phyloP scores from a whole-genome alignment of 2,113 vertebrate species.

The Channa argus region DNA sequence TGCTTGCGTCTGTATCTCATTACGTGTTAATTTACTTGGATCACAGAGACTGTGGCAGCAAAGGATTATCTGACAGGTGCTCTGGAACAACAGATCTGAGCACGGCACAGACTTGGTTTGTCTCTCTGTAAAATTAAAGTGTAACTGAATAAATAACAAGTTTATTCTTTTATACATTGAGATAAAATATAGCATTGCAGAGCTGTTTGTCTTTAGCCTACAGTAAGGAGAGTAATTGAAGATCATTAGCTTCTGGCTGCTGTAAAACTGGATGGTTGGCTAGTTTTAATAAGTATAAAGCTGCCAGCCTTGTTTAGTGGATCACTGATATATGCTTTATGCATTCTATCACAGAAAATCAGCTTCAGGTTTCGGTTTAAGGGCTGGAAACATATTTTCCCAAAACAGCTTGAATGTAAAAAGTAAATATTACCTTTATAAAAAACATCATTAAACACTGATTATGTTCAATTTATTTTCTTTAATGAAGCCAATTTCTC shows the following conservation, averaged over 20 bases:
- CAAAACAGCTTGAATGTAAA: no score
- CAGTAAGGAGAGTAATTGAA: not conserved
- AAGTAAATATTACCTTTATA: not conserved
- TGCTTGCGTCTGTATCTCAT: constrained; percentile 55
- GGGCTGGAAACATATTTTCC: no score
- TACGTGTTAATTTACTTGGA: constrained; percentile 65
- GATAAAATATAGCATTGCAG: not conserved
- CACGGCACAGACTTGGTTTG: not conserved
- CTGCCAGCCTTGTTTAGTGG: constrained; percentile 10
- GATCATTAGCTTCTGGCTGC: constrained; percentile 16
- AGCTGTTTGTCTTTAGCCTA: not conserved
- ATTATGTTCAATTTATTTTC: no score
- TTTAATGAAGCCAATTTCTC: no score
- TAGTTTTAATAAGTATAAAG: constrained; percentile 40
- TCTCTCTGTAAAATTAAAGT: not conserved
- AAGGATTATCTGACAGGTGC: constrained; percentile 63
- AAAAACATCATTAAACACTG: not conserved
- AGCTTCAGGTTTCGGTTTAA: no score
- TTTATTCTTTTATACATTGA: no score
- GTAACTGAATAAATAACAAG: not conserved
- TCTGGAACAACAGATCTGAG: constrained; percentile 22
- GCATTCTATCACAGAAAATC: not conserved
- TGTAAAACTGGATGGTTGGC: constrained; percentile 38
- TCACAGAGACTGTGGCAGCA: constrained; percentile 31
- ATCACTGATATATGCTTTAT: not conserved